A percentile compares a stretch with the other conserved stretches of the same genome.
These are phyloP conservation scores for Neoseiulus cucumeris DNA, from an alignment of 1,140 invertebrate genomes.

Conservation along the genomic window DNA sequence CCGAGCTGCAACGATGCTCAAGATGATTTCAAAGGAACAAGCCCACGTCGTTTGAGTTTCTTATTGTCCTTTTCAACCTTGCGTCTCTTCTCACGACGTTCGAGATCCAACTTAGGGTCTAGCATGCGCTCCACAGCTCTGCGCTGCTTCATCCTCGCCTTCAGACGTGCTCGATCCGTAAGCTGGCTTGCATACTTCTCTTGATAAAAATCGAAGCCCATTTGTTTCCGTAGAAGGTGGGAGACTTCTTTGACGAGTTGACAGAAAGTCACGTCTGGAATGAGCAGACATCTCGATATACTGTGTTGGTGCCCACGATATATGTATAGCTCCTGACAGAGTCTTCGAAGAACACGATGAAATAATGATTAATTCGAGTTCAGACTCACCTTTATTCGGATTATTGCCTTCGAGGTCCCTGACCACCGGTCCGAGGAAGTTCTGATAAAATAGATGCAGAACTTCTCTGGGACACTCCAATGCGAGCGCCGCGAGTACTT, in stretches of 20 bases:
- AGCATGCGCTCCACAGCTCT: not conserved
- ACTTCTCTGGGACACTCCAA: not conserved
- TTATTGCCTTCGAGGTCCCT: not conserved
- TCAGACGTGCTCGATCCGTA: not conserved
- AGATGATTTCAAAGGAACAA: no score
- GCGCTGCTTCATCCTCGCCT: not conserved
- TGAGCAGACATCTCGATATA: no score
- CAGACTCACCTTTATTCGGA: not conserved
- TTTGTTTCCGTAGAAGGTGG: not conserved
- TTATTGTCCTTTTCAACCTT: not conserved
- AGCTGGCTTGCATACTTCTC: not conserved
- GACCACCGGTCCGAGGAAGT: not conserved
- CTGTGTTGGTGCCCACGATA: no score
- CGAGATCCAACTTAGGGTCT: not conserved
- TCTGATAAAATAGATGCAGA: not conserved
- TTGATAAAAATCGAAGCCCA: not conserved
- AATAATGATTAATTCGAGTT: no score
- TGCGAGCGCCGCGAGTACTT: not conserved
- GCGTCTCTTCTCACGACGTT: not conserved
- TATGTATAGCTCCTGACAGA: not conserved
- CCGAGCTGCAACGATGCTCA: no score
- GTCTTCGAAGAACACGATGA: not conserved
- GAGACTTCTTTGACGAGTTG: not conserved
- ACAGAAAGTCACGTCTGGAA: not conserved
- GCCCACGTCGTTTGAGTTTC: not conserved